Base-by-base conservation (phyloP, 1,140 invertebrate species). In the Dinoponera quadriceps region DNA sequence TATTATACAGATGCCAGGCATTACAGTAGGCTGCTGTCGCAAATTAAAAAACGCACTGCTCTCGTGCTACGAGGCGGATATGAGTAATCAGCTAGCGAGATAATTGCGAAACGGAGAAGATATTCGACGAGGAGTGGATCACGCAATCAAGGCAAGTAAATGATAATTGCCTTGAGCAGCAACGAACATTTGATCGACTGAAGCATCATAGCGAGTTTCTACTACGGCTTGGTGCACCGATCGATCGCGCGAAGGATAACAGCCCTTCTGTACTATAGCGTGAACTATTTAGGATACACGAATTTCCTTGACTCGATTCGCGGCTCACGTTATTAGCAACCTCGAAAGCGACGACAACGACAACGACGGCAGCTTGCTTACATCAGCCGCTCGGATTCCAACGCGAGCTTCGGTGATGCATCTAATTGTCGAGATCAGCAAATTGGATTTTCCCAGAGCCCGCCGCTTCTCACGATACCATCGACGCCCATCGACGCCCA, bases 1-100 rank as follows among this genome's bases (percentile, higher is more conserved):
- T 48, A 14, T 87, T 73, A 57, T 38, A 48, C 86, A 87, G 86
- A 87, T 87, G 68, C 81, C 81, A 65, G 85, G 66, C 77, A 74
- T 69, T 68, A 87, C 81, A 55, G 81, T 33, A 48, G 77, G 74
- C 81, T 62, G 85, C 55, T 72, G 22, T 55, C 49, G 75, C 49
- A 55, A 69, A 78, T 57, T 69, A 69, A 78, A 69, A 44, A 69
- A 68, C 44, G 33, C 18, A 27, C n/a, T n/a, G n/a, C 75, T 44
- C 13, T 14, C 22, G 33, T 69, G 22, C 63, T 27, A 16, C 68
- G 63, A 69, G 27, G 22, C 38, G 29, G 38, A 16, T 29, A 18
- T 20, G 44, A 54, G n/a, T 27, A 65, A 3, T 51, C 44, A 22
- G 16, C 29, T 2, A 9, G 18, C 11, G 3, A n/a, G 18, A 11